Percentiles rank a stretch among this genome's conserved stretches.
phyloP scores from a whole-genome alignment of 1,140 invertebrate genomes.

The Platyscapa corneri region DNA sequence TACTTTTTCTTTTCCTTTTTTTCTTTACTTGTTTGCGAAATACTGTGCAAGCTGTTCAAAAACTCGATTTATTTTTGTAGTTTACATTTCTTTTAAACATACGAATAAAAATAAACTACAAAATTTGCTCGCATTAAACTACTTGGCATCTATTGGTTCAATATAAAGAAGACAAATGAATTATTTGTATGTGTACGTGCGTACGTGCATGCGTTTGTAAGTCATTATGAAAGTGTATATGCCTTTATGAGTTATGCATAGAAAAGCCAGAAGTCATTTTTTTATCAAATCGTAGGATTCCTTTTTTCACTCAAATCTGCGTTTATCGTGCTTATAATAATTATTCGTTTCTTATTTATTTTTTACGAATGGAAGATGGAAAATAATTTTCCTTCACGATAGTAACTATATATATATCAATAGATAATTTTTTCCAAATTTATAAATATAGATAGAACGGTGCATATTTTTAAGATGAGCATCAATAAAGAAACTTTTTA shows the following conservation, averaged over 20 bases:
- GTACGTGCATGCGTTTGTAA: not conserved
- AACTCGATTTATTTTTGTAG: not conserved
- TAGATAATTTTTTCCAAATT: not conserved
- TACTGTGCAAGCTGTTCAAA: slow-evolving; percentile 27
- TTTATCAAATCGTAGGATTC: not conserved
- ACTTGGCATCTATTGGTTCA: slow-evolving; percentile 38
- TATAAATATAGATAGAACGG: slow-evolving; percentile 9
- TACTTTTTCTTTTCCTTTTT: slow-evolving; percentile 31
- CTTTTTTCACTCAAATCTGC: not conserved
- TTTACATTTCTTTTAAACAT: slow-evolving; percentile 21
- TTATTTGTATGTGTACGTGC: not conserved
- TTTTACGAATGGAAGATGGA: not conserved
- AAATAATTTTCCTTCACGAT: not conserved
- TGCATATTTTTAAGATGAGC: not conserved
- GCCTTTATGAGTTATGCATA: not conserved
- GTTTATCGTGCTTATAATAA: not conserved
- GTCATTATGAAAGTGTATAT: not conserved
- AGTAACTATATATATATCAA: not conserved
- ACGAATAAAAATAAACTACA: slow-evolving; percentile 27
- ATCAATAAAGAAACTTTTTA: not conserved
- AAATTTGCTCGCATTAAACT: slow-evolving; percentile 34
- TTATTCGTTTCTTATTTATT: not conserved
- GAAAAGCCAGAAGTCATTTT: slow-evolving; percentile 11
- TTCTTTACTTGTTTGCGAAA: not conserved
- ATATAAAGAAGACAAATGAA: slow-evolving; percentile 41